A percentile compares a stretch with the other conserved stretches of the same genome.
These are phyloP conservation scores for Cheilosia vulpina DNA, from an alignment of 2,888 invertebrate species.

Conservation along the genomic window DNA sequence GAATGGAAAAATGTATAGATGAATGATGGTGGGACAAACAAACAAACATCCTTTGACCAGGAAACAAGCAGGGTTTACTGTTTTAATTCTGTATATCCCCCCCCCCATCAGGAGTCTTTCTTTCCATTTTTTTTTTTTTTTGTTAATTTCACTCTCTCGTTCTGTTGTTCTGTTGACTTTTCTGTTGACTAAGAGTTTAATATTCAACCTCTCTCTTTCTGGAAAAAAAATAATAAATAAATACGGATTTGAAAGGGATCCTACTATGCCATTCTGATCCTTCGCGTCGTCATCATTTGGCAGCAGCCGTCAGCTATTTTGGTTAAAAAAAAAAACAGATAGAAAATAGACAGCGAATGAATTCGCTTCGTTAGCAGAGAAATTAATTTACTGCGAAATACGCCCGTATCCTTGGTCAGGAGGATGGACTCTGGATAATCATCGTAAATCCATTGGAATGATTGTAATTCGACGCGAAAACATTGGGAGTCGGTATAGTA, in stretches of 20 bases:
- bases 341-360: not conserved
- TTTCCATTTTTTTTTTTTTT: slow-evolving; percentile 11
- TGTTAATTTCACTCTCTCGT: slow-evolving; percentile 56
- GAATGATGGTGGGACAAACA: slow-evolving; percentile 49
- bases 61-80: slow-evolving; percentile 63
- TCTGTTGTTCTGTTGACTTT: slow-evolving; percentile 71
- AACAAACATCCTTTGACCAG: slow-evolving; percentile 64
- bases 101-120: slow-evolving; percentile 14
- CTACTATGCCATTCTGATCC: slow-evolving; percentile 41
- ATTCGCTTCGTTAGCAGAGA: slow-evolving; percentile 16
- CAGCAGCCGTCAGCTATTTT: slow-evolving; percentile 61
- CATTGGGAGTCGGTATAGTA: slow-evolving; percentile 13
- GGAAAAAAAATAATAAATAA: slow-evolving; percentile 14
- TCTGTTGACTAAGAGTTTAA: slow-evolving; percentile 74
- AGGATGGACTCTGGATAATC: slow-evolving; percentile 25
- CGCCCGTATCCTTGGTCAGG: slow-evolving; percentile 14
- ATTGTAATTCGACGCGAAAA: slow-evolving; percentile 54
- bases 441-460: slow-evolving; percentile 42
- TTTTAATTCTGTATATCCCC: slow-evolving; percentile 43
- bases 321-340: slow-evolving; percentile 1
- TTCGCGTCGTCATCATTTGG: slow-evolving; percentile 63
- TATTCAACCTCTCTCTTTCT: slow-evolving; percentile 51
- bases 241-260: slow-evolving; percentile 60
- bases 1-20: slow-evolving; percentile 63
- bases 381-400: slow-evolving; percentile 50